Evolutionary conservation across 1,140 invertebrate species (phyloP), one percentile per base, ranked within the genome.

Genomic region (Oncopodura yosiiana): DNA sequence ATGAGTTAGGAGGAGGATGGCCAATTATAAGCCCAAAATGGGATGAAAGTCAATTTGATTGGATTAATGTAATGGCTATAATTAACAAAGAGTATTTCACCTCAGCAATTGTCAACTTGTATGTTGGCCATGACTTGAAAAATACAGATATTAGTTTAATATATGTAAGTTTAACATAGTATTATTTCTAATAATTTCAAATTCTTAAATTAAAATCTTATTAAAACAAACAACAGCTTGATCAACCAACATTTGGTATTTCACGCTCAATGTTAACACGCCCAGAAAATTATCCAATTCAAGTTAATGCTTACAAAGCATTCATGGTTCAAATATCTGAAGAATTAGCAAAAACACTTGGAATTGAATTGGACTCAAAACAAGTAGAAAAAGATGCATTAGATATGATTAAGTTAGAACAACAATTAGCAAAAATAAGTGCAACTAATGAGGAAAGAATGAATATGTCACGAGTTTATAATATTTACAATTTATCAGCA

Each of bases 41-140:
- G 52, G 68, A 74, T 3, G 61, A 58, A 0, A 66, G 70, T 1
- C 69, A 73, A 23, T 88, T 89, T 66, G 79, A 91, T 68, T 82
- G 86, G 77, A 72, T 89, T 3, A 75, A 78, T 34, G 69, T 89
- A 43, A 79, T 87, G 62, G 84, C 82, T 3, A 78, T 81, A 46
- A 67, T 94, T 9, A 74, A 86, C 38, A 72, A 86, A 4, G 21
- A 23, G 12, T 88, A 82, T 63, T 90, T 91, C 69, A 89, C 89
- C 59, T 84, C 90, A 61, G 81, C 86, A 39, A 70, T 91, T 1
- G 79, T 90, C 57, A 80, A 84, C 0, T 80, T 89, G 67, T 88
- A 84, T 82, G 82, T 93, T 38, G 85, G 84, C 12, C 83, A 87
- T 1, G 87, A 94, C 67, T 86, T 90, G 23, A 88, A 87, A 66